Evolutionary conservation across 1,140 invertebrate species (phyloP), one percentile per base, ranked within the genome.

Genomic region (Palaemon carinicauda): DNA sequence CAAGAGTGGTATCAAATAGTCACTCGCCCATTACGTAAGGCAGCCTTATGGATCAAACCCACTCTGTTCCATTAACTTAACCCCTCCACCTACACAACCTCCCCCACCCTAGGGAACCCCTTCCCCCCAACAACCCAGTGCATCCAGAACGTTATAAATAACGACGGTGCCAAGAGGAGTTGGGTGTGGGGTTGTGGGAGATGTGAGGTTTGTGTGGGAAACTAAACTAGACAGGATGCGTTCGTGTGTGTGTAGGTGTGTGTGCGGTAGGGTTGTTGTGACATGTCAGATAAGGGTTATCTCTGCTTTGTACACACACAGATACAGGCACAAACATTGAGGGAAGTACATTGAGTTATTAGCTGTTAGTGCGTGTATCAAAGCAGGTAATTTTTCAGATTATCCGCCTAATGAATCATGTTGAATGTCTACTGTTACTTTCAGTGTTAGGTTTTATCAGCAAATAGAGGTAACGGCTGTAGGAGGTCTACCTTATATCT

Each of bases 201-300:
- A 41, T 1, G 41, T 5, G 41, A 3, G 12, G 71, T 74, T 74
- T 74, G 50, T 74, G 71, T 74, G 71, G 71, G 15, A 74, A 74
- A 50, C 33, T 74, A 41, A 74, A 74, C 31, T n/a, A 10, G 21
- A 14, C 71, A 33, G 21, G 21, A 31, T 73, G 27, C 17, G 69
- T 73, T n/a, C 10, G 69, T 73, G 69, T 73, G 69, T 73, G 14
- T 73, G 69, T 73, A n/a, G n/a, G 69, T 73, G 69, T 73, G 69
- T 73, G 69, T 73, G 69, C 31, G 69, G 21, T 21, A 27, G 69
- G 21, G 21, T 50, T 21, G 31, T 29, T 27, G 21, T 21, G 29
- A 73, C 69, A 33, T 21, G 19, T 17, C 21, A 4, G 15, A 33
- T 33, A 29, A 29, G 19, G 15, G 4, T 21, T 41, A 31, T 41